Percentiles rank a stretch among this genome's conserved stretches.
These are phyloP conservation scores for Hypselothyrea guttata DNA, from an alignment of 2,888 invertebrate species.

Conservation along the genomic window DNA sequence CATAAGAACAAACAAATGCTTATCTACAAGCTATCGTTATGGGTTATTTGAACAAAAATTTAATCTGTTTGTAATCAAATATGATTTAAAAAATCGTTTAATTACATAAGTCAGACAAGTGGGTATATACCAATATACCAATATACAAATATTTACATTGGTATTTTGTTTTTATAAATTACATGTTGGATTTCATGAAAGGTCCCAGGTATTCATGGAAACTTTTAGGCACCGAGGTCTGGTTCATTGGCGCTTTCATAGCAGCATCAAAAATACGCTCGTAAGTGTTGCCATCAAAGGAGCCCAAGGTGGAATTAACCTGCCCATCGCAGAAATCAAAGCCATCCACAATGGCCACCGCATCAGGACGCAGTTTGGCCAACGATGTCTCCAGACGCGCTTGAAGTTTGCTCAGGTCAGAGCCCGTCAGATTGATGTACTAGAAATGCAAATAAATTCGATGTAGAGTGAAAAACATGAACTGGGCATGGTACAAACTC, in stretches of 20 bases:
- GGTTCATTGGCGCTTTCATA: conserved; percentile 90
- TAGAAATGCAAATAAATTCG: conserved; percentile 21
- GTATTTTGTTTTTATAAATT: conserved; percentile 3
- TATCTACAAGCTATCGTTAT: no score
- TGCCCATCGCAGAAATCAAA: conserved; percentile 93
- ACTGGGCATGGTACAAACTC: conserved; percentile 84
- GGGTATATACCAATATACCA: no score
- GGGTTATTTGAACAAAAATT: no score
- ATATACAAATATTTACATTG: no score
- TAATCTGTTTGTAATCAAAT: no score
- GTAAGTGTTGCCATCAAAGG: conserved; percentile 93
- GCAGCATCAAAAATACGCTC: conserved; percentile 90
- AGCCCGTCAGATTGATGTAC: conserved; percentile 73
- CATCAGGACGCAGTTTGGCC: conserved; percentile 90
- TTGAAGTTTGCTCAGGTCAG: conserved; percentile 83
- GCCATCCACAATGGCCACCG: conserved; percentile 94
- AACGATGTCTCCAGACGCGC: conserved; percentile 88
- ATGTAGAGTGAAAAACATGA: neutral
- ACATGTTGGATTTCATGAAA: conserved; percentile 85
- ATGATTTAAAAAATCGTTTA: no score
- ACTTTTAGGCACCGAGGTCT: conserved; percentile 88
- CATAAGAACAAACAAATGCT: no score
- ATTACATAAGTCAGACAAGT: no score
- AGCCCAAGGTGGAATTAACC: conserved; percentile 88
- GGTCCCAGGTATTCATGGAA: conserved; percentile 86